Evolutionary conservation across 2,888 invertebrate genomes (phyloP).

Genomic region (Synergus umbraculus): DNA sequence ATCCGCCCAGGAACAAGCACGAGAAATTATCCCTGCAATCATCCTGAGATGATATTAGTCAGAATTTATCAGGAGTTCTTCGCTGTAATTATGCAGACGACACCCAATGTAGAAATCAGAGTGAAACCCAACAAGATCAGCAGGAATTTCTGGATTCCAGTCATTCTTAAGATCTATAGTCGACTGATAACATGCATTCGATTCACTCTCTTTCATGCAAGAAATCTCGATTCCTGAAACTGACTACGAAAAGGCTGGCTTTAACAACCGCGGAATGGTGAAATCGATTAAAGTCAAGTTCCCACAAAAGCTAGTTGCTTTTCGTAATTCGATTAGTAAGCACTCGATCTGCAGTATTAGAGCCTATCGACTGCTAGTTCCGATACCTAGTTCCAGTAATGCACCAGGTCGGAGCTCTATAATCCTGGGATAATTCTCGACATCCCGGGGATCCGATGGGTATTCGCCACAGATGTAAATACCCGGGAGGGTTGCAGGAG

Average conservation of each 20-base stretch:
- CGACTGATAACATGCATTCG: constrained; percentile 17
- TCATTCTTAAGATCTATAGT: constrained; percentile 23
- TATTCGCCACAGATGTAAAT: constrained; percentile 73
- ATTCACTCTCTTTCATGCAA: constrained; percentile 23
- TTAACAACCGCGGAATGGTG: background rate
- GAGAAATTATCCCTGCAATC: no score
- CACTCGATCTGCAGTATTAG: constrained; percentile 6
- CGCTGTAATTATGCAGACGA: no score
- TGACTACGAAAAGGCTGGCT: background rate
- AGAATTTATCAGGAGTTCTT: no score
- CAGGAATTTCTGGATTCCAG: constrained; percentile 7
- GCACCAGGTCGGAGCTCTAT: constrained; percentile 36
- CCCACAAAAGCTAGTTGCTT: constrained; percentile 18
- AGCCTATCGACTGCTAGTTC: background rate
- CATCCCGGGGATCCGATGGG: constrained; percentile 56
- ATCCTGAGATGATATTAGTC: no score
- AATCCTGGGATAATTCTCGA: constrained; percentile 60
- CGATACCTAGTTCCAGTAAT: background rate
- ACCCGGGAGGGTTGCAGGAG: constrained; percentile 65
- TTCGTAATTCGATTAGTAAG: constrained; percentile 12
- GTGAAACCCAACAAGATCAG: background rate
- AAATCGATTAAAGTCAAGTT: background rate
- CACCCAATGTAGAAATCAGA: constrained; percentile 4
- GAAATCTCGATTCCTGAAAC: constrained; percentile 2
- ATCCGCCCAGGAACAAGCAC: background rate